A percentile compares a stretch with the other conserved stretches of the same genome.
Conservation (phyloP, 2,113 vertebrate genomes). For the Cheilinus undulatus region DNA sequence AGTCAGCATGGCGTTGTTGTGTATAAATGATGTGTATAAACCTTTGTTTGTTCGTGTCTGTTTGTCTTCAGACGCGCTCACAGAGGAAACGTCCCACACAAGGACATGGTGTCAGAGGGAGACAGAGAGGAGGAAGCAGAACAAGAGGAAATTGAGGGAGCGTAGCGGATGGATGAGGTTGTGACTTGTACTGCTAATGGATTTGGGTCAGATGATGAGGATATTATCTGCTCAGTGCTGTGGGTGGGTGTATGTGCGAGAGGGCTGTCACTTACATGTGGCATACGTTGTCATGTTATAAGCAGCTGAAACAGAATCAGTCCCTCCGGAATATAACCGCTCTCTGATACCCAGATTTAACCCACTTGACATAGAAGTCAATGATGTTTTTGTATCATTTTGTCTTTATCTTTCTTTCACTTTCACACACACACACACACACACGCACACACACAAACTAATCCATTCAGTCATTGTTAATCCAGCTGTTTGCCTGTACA, state of each 20-base stretch:
- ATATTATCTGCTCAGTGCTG: slow-evolving; percentile 31
- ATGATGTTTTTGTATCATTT: slow-evolving; percentile 43
- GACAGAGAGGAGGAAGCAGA: slow-evolving; percentile 22
- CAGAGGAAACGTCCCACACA: background rate
- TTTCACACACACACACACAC: slow-evolving; percentile 32
- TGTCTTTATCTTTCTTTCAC: slow-evolving; percentile 24
- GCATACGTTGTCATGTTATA: slow-evolving; percentile 37
- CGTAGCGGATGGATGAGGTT: slow-evolving; percentile 28
- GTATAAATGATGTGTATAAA: too few relatives aligned
- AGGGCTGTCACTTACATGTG: slow-evolving; percentile 5
- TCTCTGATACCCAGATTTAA: slow-evolving; percentile 69
- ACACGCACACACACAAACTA: slow-evolving; percentile 37
- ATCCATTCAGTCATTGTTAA: slow-evolving; percentile 73
- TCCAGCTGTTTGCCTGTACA: slow-evolving; percentile 60
- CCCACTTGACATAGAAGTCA: slow-evolving; percentile 60
- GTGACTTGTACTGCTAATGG: slow-evolving; percentile 35
- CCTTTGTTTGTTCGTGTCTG: too few relatives aligned
- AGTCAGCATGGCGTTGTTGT: too few relatives aligned
- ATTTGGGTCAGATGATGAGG: slow-evolving; percentile 56
- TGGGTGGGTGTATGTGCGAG: slow-evolving; percentile 4
- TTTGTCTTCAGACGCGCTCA: too few relatives aligned
- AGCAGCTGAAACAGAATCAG: slow-evolving; percentile 53
- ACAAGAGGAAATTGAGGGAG: slow-evolving; percentile 16
- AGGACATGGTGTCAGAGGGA: background rate
- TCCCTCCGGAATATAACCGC: slow-evolving; percentile 55